Base-by-base conservation (phyloP, 1,140 invertebrate genomes). In the Brachionus calyciflorus region DNA sequence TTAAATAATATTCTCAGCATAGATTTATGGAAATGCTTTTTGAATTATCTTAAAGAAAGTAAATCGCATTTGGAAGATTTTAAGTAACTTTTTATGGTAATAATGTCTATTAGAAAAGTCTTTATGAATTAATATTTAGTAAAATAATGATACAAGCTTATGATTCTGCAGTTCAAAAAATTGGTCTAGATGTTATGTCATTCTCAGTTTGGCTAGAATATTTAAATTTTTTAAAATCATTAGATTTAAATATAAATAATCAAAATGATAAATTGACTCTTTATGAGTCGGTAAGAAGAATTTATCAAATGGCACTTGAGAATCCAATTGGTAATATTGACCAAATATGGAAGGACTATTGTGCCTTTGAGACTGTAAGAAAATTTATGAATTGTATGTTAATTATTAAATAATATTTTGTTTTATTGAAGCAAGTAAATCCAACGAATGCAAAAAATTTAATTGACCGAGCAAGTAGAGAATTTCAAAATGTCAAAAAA, bases 81-180 rank as follows among this genome's bases (percentile, higher is more conserved):
- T 87, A 95, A 94, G 93, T 96, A 89, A 88, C 90, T 89, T 28
- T 28, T 76, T 77, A 30, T 40, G 14, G n/a, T 26, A 65, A 12
- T 3, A 24, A 7, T 57, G 40, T 53, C 44, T 46, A 60, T 41
- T 17, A 4, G 12, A 7, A 37, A n/a, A n/a, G n/a, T 60, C 40
- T 4, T 21, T 21, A 26, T 37, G 21, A 1, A 10, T 33, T 53
- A n/a, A 10, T 26, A 87, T 87, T 48, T 84, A 96, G 95, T 82
- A 96, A 99, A 85, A 98, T 98, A 87, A 96, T 99, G 93, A 95
- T 94, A 0, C 94, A 99, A 86, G 96, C 96, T 0, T 99, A 98
- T 83, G 96, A 99, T 85, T 99, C 98, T 87, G 96, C 97, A 0
- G 84, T 99, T 75, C 96, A 99, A 77, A 98, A 98, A 86, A 98